Evolutionary conservation across 2,113 vertebrate genomes (phyloP).

Genomic region (Pipra filicauda): DNA sequence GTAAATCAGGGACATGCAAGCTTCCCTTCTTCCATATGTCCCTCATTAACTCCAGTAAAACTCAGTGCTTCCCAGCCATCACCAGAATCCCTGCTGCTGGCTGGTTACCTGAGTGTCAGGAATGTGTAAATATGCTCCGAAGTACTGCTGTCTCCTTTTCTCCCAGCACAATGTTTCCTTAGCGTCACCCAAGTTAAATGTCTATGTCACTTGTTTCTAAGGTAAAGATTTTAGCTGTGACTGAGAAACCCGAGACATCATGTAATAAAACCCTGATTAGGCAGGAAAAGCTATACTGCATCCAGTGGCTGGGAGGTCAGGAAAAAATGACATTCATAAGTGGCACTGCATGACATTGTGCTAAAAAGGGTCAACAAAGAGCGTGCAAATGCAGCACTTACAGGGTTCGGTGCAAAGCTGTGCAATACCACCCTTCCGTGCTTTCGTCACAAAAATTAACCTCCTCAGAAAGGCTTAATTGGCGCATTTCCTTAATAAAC

Average conservation of each 20-base stretch:
- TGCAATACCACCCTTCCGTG: not conserved
- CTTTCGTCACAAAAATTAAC: not conserved
- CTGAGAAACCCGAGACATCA: not conserved
- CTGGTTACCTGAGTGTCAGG: not conserved
- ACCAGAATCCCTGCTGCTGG: not conserved
- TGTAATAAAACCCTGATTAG: not conserved
- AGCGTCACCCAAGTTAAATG: not conserved
- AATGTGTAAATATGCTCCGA: not conserved
- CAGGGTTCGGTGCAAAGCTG: not conserved
- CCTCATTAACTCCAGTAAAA: not conserved
- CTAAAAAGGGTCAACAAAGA: not conserved
- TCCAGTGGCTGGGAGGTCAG: not conserved
- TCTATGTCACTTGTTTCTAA: not conserved
- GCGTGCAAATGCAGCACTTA: not conserved
- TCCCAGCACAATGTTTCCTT: not conserved
- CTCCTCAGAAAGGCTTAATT: not conserved
- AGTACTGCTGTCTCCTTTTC: not conserved
- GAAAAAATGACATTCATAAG: not conserved
- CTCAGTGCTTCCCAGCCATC: not conserved
- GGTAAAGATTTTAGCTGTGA: not conserved
- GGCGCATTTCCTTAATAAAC: not conserved
- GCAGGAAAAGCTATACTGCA: not conserved
- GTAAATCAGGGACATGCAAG: accelerated
- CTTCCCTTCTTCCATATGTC: not conserved
- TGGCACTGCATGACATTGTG: not conserved